Conservation (phyloP, 2,113 vertebrate genomes). For the Leptobrachium ailaonicum region DNA sequence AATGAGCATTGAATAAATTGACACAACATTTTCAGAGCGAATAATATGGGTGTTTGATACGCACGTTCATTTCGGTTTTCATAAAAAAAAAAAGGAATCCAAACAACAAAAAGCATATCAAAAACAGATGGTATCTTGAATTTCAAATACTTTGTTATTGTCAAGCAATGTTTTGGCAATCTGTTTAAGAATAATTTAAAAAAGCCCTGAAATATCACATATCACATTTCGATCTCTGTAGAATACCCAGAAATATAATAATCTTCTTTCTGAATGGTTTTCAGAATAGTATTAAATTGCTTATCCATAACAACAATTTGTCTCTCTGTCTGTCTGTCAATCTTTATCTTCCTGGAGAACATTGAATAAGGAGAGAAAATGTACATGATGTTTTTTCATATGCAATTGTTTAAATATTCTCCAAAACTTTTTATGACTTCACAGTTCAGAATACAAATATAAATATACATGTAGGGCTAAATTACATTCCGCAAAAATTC, state of each 20-base stretch:
- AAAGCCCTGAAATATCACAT: not conserved
- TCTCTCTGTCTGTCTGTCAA: no score
- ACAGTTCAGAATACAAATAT: no score
- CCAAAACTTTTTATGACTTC: no score
- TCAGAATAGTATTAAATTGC: no score
- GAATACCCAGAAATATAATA: not conserved
- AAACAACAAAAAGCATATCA: not conserved
- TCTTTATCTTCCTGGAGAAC: no score
- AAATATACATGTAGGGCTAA: no score
- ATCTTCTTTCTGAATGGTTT: no score
- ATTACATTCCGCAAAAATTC: no score
- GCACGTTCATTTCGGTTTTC: not conserved
- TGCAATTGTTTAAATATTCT: no score
- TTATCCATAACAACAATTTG: no score
- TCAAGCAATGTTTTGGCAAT: not conserved
- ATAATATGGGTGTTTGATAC: not conserved
- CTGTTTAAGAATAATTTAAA: not conserved
- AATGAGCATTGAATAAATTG: conserved; percentile 1
- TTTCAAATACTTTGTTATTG: not conserved
- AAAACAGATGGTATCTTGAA: not conserved
- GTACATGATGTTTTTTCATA: no score
- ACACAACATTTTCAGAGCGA: not conserved
- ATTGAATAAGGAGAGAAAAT: no score
- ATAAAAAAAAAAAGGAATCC: not conserved
- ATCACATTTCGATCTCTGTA: not conserved